Evolutionary conservation across 2,113 vertebrate species (phyloP).

Genomic region (Myotis yumanensis): DNA sequence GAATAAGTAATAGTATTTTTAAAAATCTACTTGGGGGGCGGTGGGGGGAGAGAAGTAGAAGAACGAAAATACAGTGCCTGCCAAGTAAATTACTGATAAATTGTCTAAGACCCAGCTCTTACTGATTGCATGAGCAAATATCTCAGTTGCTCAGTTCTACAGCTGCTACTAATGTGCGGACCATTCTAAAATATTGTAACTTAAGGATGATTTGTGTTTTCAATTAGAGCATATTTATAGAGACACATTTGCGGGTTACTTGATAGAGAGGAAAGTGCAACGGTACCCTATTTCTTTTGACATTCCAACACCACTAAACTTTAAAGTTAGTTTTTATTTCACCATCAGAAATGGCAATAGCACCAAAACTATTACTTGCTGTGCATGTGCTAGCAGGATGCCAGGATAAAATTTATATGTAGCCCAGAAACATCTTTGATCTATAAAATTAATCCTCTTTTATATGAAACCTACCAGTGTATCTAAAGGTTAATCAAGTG

Average conservation of each 20-base stretch:
- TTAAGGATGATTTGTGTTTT: constrained; percentile 10
- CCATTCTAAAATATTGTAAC: not conserved
- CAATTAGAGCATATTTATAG: not conserved
- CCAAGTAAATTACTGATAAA: not conserved
- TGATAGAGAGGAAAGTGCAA: constrained; percentile 28
- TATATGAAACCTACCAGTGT: not conserved
- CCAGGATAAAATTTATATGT: not conserved
- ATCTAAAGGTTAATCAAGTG: not conserved
- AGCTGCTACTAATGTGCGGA: not conserved
- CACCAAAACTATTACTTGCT: not conserved
- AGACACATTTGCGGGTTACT: not conserved
- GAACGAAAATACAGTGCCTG: not conserved
- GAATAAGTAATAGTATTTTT: not conserved
- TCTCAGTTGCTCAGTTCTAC: not conserved
- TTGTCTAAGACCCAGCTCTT: not conserved
- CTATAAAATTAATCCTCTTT: constrained; percentile 5
- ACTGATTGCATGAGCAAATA: not conserved
- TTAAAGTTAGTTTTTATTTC: constrained; percentile 17
- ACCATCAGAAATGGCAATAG: not conserved
- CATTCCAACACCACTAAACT: constrained; percentile 15
- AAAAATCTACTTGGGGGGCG: not conserved
- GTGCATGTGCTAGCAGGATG: not conserved
- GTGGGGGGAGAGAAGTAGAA: not conserved
- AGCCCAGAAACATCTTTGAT: not conserved
- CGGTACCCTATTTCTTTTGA: not conserved